A percentile compares a stretch with the other conserved stretches of the same genome.
phyloP scores from a whole-genome alignment of 2,113 vertebrate species.

The Vulpes lagopus region DNA sequence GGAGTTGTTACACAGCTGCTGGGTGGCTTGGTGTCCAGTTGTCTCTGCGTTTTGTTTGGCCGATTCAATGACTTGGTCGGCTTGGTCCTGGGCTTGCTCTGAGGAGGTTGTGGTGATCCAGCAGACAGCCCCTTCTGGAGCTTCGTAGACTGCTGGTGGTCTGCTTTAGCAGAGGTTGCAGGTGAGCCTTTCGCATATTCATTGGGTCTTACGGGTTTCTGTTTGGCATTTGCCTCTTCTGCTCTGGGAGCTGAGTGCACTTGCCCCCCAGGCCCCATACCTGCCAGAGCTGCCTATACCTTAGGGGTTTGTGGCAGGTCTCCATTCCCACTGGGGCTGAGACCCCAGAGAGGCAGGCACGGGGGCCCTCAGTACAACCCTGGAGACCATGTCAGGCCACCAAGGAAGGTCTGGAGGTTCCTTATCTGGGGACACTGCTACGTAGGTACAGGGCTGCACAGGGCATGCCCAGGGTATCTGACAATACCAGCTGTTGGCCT shows the following conservation, averaged over 20 bases:
- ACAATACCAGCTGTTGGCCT: background rate
- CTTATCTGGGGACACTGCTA: rapidly evolving
- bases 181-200: background rate
- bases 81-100: background rate
- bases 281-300: background rate
- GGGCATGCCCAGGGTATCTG: rapidly evolving
- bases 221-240: constrained; percentile 77
- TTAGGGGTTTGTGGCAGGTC: background rate
- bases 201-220: constrained; percentile 62
- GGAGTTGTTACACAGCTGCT: rapidly evolving
- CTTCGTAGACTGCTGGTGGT: too few relatives aligned
- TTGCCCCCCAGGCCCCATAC: background rate
- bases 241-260: constrained; percentile 73
- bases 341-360: background rate
- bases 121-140: background rate
- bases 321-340: background rate
- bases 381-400: constrained; percentile 60
- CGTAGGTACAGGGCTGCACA: background rate
- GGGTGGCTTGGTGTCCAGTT: too few relatives aligned
- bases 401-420: rapidly evolving
- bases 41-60: background rate
- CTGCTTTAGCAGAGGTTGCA: rapidly evolving
- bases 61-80: background rate
- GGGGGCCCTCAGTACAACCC: background rate
- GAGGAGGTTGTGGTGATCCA: background rate